phyloP scores from a whole-genome alignment of 2,888 invertebrate genomes.

The Eupelmus urozonus region DNA sequence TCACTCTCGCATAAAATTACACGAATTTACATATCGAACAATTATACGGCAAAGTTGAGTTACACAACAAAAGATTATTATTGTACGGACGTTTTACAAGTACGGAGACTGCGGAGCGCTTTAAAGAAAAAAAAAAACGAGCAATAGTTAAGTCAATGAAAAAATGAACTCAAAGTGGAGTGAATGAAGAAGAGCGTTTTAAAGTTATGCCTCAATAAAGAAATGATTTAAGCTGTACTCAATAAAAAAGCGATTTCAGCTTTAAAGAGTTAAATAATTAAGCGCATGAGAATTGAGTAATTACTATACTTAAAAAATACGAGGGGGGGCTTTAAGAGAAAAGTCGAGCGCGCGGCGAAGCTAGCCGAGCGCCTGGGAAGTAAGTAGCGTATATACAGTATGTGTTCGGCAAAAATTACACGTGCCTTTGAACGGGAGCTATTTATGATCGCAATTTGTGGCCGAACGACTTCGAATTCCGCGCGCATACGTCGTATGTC shows the following conservation, averaged over 20 bases:
- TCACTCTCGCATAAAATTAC: conserved; percentile 23
- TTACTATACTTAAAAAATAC: conserved; percentile 53
- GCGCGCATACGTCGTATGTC: conserved; percentile 29
- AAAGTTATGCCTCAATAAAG: conserved; percentile 13
- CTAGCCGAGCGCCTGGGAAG: not conserved
- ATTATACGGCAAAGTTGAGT: conserved; percentile 3
- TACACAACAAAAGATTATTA: conserved; percentile 24
- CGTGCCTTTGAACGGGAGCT: conserved; percentile 52
- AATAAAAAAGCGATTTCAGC: conserved; percentile 39
- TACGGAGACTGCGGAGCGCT: not conserved
- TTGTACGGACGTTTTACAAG: not conserved
- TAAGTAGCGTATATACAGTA: too few relatives aligned
- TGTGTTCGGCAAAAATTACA: conserved; percentile 43
- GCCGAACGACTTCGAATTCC: conserved; percentile 43
- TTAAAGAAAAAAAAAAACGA: not conserved
- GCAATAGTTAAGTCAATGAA: not conserved
- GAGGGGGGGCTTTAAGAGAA: conserved; percentile 35
- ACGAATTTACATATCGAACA: conserved; percentile 20
- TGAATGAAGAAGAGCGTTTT: not conserved
- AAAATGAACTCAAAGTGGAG: not conserved
- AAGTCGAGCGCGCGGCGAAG: conserved; percentile 43
- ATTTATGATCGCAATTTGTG: conserved; percentile 56
- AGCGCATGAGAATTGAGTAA: conserved; percentile 53
- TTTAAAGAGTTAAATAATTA: conserved; percentile 48
- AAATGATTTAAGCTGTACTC: conserved; percentile 46